Base-by-base conservation (phyloP, 2,797 vertebrate species). In the Anguilla megastoma region DNA sequence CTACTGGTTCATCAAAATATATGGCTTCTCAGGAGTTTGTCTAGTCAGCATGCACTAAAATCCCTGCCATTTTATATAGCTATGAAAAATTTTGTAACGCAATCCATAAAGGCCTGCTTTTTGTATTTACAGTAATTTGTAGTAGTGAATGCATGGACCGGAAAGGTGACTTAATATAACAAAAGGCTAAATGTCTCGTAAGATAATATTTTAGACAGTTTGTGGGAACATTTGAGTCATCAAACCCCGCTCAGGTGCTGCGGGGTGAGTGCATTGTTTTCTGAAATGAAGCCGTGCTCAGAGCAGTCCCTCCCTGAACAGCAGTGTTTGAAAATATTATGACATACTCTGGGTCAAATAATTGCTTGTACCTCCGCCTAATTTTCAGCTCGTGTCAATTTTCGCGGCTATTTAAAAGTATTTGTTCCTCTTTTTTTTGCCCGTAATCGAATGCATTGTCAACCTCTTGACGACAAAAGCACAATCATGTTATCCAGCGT, bases 181-280 rank as follows among this genome's bases (percentile, higher is more conserved):
- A 33, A 74, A 74, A n/a, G 71, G 71, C 71, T 33, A 36, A 36
- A 12, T 33, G 30, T 12, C 27, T 16, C 33, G 10, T 36, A 36
- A 33, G 27, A 74, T 74, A 74, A 79, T 79, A 79, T 79, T 79
- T 18, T 4, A 79, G 74, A 36, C 74, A 41, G 36, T 79, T 18
- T 41, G 74, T 79, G 33, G 74, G 33, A 79, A 74, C 10, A 74
- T 74, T 36, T 74, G 71, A 74, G 33, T 79, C 33, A 41, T 79
- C 74, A 79, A 21, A 21, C 74, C 74, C 74, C 18, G 5, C 74
- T 41, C 33, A 79, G 0, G 0, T 41, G 33, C 36, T 79, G 66
- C 30, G 66, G 3, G 10, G n/a, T 33, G 66, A 30, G 27, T 27
- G 8, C 27, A 69, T 14, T 4, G 1, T 10, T 8, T 10, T 66